Percentiles rank a stretch among this genome's conserved stretches.
Evolutionary conservation across 2,113 vertebrate species (phyloP).

Genomic region (Platichthys flesus): DNA sequence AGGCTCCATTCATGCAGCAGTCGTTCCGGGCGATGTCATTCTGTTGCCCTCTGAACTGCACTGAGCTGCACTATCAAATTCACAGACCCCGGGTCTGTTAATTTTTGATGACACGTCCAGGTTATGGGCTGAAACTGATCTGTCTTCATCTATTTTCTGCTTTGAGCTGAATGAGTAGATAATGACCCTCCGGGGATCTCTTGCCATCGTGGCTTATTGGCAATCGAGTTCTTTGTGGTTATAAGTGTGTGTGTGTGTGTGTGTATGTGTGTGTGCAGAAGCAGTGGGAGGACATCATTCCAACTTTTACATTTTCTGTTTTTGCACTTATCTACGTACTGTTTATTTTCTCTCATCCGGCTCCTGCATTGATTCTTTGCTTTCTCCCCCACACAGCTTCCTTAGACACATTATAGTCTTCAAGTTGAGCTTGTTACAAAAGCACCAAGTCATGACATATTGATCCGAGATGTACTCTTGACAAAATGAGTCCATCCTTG

Average conservation of each 20-base stretch:
- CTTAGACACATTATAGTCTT: too few relatives aligned
- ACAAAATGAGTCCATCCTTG: neutral
- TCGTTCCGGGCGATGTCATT: conserved; percentile 88
- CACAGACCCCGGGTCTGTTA: conserved; percentile 75
- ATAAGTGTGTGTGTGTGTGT: neutral
- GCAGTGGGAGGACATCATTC: neutral
- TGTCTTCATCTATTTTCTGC: conserved; percentile 1
- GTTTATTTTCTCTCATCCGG: neutral
- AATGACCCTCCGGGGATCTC: conserved; percentile 12
- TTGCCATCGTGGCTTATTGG: conserved; percentile 19
- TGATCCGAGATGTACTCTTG: neutral
- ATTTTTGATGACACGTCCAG: conserved; percentile 70
- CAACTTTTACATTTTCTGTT: neutral
- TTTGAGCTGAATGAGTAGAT: conserved; percentile 30
- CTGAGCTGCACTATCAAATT: conserved; percentile 87
- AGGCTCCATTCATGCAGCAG: conserved; percentile 88
- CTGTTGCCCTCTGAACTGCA: conserved; percentile 88
- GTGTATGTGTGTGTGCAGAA: neutral
- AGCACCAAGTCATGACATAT: neutral
- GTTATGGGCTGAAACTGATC: conserved; percentile 1
- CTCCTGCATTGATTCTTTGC: neutral
- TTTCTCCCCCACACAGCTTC: neutral
- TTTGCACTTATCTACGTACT: too few relatives aligned
- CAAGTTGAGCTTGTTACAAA: neutral
- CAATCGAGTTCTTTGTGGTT: conserved; percentile 31